Percentiles rank a stretch among this genome's conserved stretches.
phyloP scores from a whole-genome alignment of 2,888 invertebrate species.

The Drosophila mulleri region DNA sequence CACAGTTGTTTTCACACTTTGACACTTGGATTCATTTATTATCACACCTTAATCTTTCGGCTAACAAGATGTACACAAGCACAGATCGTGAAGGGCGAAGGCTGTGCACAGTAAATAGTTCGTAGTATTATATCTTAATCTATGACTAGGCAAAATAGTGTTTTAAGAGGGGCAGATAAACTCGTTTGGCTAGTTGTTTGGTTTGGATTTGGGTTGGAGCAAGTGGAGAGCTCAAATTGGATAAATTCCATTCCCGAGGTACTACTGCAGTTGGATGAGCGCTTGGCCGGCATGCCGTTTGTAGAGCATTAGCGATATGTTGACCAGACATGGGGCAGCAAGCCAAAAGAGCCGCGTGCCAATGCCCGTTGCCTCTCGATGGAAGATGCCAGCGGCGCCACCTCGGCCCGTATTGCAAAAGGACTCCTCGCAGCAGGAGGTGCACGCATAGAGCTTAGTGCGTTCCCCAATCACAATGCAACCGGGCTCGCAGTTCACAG shows the following conservation, averaged over 20 bases:
- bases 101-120: conserved; percentile 6
- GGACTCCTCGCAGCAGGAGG: conserved; percentile 92
- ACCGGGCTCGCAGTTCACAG: conserved; percentile 93
- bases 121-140: conserved; percentile 9
- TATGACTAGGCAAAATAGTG: conserved; percentile 21
- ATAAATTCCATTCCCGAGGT: conserved; percentile 14
- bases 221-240: conserved; percentile 22
- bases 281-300: conserved; percentile 57
- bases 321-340: conserved; percentile 66
- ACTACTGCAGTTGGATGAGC: conserved; percentile 42
- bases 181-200: conserved; percentile 33
- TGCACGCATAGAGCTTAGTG: conserved; percentile 94
- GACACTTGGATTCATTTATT: conserved; percentile 55
- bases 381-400: conserved; percentile 70
- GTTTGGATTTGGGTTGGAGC: conserved; percentile 27
- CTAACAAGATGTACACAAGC: conserved; percentile 15
- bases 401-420: conserved; percentile 92
- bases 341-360: conserved; percentile 73
- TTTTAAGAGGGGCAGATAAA: conserved; percentile 12
- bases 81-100: neutral
- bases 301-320: conserved; percentile 71
- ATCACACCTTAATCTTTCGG: conserved; percentile 59
- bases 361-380: conserved; percentile 80
- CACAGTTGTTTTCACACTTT: neutral
- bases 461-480: conserved; percentile 96